Evolutionary conservation across 2,888 invertebrate species (phyloP).

Genomic region (Uropetala carovei): DNA sequence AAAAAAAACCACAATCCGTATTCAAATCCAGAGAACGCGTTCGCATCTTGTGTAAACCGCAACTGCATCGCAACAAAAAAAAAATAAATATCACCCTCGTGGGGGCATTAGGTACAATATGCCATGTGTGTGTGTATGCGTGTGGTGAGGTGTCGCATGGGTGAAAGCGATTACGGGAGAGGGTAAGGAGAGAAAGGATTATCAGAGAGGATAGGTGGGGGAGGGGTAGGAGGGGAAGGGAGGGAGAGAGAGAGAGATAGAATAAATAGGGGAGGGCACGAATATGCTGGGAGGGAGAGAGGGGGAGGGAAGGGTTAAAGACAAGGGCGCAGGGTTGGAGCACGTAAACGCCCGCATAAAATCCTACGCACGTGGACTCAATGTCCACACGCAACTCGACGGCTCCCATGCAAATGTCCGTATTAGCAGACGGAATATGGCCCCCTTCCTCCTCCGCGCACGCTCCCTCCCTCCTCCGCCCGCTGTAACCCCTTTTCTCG

Average conservation of each 20-base stretch:
- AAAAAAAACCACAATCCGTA: too few relatives aligned
- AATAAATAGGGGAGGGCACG: not conserved
- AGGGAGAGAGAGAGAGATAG: not conserved
- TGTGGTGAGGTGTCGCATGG: not conserved
- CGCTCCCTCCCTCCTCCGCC: not conserved
- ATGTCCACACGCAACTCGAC: slow-evolving; percentile 59
- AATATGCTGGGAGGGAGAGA: not conserved
- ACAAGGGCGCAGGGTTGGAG: slow-evolving; percentile 38
- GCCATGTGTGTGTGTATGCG: too few relatives aligned
- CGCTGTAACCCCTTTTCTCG: not conserved
- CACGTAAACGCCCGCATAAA: slow-evolving; percentile 60
- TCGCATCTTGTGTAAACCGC: too few relatives aligned
- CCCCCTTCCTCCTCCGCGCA: not conserved
- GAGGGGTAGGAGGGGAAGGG: not conserved
- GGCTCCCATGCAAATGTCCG: slow-evolving; percentile 59
- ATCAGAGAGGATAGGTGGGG: too few relatives aligned
- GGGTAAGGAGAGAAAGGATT: not conserved
- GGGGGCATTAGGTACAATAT: too few relatives aligned
- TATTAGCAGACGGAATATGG: slow-evolving; percentile 38
- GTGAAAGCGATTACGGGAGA: not conserved
- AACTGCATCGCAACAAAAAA: too few relatives aligned
- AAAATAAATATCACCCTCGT: too few relatives aligned
- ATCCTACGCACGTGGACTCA: slow-evolving; percentile 57
- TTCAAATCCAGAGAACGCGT: too few relatives aligned
- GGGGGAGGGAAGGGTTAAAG: not conserved